phyloP scores from a whole-genome alignment of 2,113 vertebrate genomes.

The Chaenogobius annularis region DNA sequence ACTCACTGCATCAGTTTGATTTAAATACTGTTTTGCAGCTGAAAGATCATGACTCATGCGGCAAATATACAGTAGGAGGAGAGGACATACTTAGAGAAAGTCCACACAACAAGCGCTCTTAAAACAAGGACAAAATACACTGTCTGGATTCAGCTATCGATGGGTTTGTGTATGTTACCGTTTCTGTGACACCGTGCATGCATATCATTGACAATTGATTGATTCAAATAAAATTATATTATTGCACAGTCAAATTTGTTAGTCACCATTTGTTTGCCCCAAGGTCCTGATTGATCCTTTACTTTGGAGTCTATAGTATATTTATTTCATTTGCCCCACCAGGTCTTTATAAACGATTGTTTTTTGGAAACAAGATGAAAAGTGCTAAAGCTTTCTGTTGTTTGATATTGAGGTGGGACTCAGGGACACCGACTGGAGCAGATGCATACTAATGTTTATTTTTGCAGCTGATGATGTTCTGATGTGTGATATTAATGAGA shows the following conservation, averaged over 20 bases:
- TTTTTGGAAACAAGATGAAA: slow-evolving; percentile 27
- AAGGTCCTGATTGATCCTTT: not conserved
- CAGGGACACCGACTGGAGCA: slow-evolving; percentile 35
- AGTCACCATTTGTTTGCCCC: not conserved
- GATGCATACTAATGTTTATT: slow-evolving; percentile 46
- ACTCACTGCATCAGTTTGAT: no score
- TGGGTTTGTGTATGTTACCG: no score
- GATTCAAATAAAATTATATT: not conserved
- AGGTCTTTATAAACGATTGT: slow-evolving; percentile 20
- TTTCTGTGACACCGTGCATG: no score
- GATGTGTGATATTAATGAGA: slow-evolving; percentile 28
- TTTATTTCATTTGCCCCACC: slow-evolving; percentile 17
- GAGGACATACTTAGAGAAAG: no score
- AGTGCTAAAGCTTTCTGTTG: slow-evolving; percentile 16
- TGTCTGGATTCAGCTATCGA: no score
- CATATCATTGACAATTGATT: not conserved
- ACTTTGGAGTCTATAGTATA: slow-evolving; percentile 1
- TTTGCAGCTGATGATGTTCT: slow-evolving; percentile 12
- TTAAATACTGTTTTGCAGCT: no score
- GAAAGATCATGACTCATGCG: no score
- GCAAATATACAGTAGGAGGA: no score
- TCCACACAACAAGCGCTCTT: no score
- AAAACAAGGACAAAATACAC: no score
- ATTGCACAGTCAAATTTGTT: not conserved
- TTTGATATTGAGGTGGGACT: slow-evolving; percentile 54